These are phyloP conservation scores for Podarcis muralis DNA, from an alignment of 2,113 vertebrate species.

Conservation along the genomic window DNA sequence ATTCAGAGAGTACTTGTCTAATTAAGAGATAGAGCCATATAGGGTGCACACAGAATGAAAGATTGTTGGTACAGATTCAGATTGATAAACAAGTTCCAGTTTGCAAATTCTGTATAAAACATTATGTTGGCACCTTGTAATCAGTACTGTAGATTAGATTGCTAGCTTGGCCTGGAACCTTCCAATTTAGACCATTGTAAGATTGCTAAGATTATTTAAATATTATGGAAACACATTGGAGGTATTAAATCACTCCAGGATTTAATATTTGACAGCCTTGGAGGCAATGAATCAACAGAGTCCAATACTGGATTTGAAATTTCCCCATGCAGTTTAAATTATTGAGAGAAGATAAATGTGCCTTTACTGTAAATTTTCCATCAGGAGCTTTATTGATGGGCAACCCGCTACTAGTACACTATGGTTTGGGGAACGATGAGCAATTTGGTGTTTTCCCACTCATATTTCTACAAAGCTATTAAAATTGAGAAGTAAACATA, in stretches of 20 bases:
- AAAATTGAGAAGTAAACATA: not conserved
- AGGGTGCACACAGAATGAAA: not conserved
- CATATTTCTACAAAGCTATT: not conserved
- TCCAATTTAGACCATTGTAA: constrained; percentile 6
- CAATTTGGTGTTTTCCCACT: not conserved
- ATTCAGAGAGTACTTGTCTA: constrained; percentile 25
- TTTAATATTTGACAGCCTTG: not conserved
- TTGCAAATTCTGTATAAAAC: not conserved
- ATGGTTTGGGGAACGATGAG: not conserved
- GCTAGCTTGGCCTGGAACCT: not conserved
- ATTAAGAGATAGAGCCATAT: not conserved
- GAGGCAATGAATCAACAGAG: not conserved
- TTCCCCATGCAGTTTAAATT: constrained; percentile 3
- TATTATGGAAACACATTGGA: not conserved
- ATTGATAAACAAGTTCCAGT: not conserved
- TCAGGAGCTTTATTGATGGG: not conserved
- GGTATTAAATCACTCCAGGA: not conserved
- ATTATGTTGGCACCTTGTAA: not conserved
- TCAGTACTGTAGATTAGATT: fast-evolving
- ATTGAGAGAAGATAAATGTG: not conserved
- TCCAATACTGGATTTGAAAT: not conserved
- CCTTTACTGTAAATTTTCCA: not conserved
- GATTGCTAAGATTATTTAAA: not conserved
- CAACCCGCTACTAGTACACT: not conserved
- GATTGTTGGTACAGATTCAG: not conserved